Conservation (phyloP, 2,888 invertebrate genomes). For the Glaucopsyche alexis region DNA sequence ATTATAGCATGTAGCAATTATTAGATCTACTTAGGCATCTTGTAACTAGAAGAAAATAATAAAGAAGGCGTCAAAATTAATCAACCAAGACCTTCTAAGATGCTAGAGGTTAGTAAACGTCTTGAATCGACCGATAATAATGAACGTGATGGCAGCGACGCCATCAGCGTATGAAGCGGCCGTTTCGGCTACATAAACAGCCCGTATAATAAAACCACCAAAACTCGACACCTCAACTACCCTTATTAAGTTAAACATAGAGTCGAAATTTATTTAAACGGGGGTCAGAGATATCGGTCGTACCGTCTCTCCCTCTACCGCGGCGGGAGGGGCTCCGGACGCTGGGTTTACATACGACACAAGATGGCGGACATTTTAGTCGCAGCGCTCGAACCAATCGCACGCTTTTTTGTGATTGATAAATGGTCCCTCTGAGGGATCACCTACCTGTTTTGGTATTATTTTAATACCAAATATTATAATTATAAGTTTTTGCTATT, state of each 20-base stretch:
- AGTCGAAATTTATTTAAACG: conserved; percentile 43
- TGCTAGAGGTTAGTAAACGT: conserved; percentile 72
- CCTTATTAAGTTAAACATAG: conserved; percentile 41
- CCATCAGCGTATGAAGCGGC: conserved; percentile 79
- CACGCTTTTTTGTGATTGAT: conserved; percentile 24
- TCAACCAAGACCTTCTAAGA: conserved; percentile 63
- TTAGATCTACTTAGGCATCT: too few species aligned
- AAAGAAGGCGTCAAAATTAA: conserved; percentile 71
- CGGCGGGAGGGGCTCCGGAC: conserved; percentile 60
- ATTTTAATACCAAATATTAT: too few species aligned
- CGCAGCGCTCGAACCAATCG: conserved; percentile 33
- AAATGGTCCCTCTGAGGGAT: not conserved
- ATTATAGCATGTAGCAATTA: too few species aligned
- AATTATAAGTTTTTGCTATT: not conserved
- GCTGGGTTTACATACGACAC: conserved; percentile 64
- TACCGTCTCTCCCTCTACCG: conserved; percentile 58
- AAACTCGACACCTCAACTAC: conserved; percentile 41
- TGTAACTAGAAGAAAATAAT: conserved; percentile 48
- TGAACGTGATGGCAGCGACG: conserved; percentile 78
- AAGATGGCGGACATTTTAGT: conserved; percentile 74
- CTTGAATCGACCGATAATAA: conserved; percentile 81
- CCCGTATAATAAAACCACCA: conserved; percentile 63
- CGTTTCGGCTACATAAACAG: conserved; percentile 80
- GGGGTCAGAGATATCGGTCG: conserved; percentile 45
- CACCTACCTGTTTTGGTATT: not conserved